phyloP scores from a whole-genome alignment of 2,113 vertebrate species.

The Leptodactylus fuscus region DNA sequence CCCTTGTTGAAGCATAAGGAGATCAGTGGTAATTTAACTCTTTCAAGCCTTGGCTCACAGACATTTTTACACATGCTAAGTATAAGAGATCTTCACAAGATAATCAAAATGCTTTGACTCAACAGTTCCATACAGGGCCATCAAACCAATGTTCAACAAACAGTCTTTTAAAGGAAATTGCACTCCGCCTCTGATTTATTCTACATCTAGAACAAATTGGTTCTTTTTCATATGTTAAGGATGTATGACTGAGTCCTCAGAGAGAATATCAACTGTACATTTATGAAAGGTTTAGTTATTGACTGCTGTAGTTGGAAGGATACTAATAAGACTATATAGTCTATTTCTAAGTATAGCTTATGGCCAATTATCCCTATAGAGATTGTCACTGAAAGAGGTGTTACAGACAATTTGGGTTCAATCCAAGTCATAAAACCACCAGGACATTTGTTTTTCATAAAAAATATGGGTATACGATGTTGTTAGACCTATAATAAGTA shows the following conservation, averaged over 20 bases:
- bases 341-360: conserved; percentile 64
- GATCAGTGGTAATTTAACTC: not conserved
- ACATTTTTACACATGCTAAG: not conserved
- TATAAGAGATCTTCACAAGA: not conserved
- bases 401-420: conserved; percentile 64
- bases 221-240: conserved; percentile 59
- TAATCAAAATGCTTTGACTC: not conserved
- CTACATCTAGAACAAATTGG: conserved; percentile 45
- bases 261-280: conserved; percentile 55
- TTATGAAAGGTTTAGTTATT: conserved; percentile 50
- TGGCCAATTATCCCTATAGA: conserved; percentile 61
- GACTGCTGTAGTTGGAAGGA: conserved; percentile 53
- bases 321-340: conserved; percentile 64
- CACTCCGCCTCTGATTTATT: conserved; percentile 60
- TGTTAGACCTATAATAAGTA: not conserved
- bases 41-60: not conserved
- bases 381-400: conserved; percentile 63
- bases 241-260: conserved; percentile 57
- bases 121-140: not conserved
- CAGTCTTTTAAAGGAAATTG: conserved; percentile 48
- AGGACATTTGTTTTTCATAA: conserved; percentile 65
- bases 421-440: conserved; percentile 63
- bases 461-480: conserved; percentile 56
- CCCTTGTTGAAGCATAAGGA: not conserved
- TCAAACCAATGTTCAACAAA: conserved; percentile 15